Conservation (phyloP, 2,113 vertebrate species). For the Chionis minor region DNA sequence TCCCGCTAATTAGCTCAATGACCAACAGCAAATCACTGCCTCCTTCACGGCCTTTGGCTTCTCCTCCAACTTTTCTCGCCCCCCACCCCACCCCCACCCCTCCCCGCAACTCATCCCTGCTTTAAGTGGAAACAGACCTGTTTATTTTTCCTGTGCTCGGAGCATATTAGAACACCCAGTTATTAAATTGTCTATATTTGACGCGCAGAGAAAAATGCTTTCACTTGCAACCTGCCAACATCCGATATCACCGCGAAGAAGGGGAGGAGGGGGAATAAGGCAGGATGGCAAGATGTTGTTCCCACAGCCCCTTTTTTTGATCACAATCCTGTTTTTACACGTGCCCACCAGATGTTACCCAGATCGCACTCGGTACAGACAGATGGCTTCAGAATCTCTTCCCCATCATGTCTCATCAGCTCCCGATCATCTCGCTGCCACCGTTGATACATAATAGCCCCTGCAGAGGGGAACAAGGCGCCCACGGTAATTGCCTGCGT, state of each 20-base stretch:
- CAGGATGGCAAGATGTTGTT: not conserved
- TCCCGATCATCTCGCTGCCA: not conserved
- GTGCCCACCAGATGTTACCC: constrained; percentile 20
- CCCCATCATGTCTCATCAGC: not conserved
- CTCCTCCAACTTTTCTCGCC: not conserved
- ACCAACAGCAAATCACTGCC: not conserved
- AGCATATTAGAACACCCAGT: not conserved
- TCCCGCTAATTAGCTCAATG: not conserved
- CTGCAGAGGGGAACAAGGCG: not conserved
- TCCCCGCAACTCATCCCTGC: no score
- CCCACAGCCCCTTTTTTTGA: not conserved
- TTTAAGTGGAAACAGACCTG: not conserved
- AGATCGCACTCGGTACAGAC: not conserved
- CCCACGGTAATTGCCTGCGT: not conserved
- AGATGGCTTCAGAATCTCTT: constrained; percentile 30
- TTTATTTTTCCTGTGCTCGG: not conserved
- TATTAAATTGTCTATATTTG: not conserved
- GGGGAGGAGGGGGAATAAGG: not conserved
- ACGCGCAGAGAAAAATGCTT: not conserved
- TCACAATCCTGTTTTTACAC: not conserved
- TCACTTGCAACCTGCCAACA: not conserved
- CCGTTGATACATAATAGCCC: not conserved
- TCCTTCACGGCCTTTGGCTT: not conserved
- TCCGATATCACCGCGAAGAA: not conserved
- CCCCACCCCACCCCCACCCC: not conserved